phyloP scores from a whole-genome alignment of 1,140 invertebrate genomes.

The Rhynchophorus ferrugineus region DNA sequence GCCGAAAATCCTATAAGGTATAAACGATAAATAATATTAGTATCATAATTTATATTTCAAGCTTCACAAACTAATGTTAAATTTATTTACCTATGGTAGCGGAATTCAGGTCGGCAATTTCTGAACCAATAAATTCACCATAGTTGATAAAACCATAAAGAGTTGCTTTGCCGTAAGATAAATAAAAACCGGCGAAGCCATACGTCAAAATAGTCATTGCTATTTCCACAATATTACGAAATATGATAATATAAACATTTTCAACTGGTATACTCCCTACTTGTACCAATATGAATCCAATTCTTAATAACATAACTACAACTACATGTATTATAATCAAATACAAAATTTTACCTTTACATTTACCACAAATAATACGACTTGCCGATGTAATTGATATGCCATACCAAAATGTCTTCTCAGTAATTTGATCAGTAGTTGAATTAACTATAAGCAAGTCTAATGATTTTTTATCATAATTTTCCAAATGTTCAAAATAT shows the following conservation, averaged over 20 bases:
- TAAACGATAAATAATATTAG: neutral
- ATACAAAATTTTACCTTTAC: neutral
- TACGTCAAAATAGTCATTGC: conserved; percentile 23
- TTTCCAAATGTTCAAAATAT: no score
- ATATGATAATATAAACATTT: conserved; percentile 26
- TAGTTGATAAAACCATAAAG: conserved; percentile 24
- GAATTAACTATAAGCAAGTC: no score
- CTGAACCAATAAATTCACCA: conserved; percentile 14
- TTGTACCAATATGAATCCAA: conserved; percentile 29
- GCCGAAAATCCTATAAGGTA: conserved; percentile 25
- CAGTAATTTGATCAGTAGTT: no score
- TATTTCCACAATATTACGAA: conserved; percentile 31
- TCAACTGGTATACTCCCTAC: conserved; percentile 27
- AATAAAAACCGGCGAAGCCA: conserved; percentile 22
- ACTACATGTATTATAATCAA: neutral
- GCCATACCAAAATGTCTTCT: no score
- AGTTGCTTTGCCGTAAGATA: conserved; percentile 26
- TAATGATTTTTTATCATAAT: no score
- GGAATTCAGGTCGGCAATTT: conserved; percentile 11
- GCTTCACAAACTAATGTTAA: neutral
- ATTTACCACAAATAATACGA: conserved; percentile 13
- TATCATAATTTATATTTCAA: neutral
- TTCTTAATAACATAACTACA: conserved; percentile 26
- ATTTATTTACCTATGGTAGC: conserved; percentile 11
- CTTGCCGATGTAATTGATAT: conserved; percentile 9